Percentiles rank a stretch among this genome's conserved stretches.
Conservation (phyloP, 2,113 vertebrate species). For the Cyprinodon variegatus region DNA sequence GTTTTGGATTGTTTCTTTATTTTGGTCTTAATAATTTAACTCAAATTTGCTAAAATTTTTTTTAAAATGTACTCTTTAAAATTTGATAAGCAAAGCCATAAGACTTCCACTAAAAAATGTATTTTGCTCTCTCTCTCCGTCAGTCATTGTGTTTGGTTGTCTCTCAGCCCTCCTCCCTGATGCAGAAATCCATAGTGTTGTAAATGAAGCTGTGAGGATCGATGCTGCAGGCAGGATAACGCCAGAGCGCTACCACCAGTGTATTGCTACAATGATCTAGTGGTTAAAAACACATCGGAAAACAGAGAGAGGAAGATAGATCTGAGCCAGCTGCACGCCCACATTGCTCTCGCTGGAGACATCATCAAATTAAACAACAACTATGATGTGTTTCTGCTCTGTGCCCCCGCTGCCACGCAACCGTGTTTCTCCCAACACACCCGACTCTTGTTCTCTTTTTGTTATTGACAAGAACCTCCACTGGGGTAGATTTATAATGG, state of each 20-base stretch:
- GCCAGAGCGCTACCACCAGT: conserved; percentile 66
- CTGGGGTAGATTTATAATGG: conserved; percentile 67
- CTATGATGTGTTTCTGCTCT: conserved; percentile 73
- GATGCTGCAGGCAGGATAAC: conserved; percentile 70
- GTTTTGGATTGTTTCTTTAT: background rate
- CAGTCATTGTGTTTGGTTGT: conserved; percentile 49
- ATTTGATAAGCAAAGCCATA: conserved; percentile 31
- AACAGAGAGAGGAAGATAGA: conserved; percentile 67
- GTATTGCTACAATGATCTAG: conserved; percentile 79
- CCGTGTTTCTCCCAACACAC: conserved; percentile 46
- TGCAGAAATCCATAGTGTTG: conserved; percentile 75
- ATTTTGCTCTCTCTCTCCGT: conserved; percentile 31
- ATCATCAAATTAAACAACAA: conserved; percentile 77
- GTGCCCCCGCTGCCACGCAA: conserved; percentile 52
- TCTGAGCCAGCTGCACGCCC: conserved; percentile 71
- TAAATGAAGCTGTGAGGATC: conserved; percentile 77
- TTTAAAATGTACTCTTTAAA: background rate
- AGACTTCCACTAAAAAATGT: conserved; percentile 34
- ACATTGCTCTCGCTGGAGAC: conserved; percentile 71
- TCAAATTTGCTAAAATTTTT: background rate
- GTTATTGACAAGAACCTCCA: conserved; percentile 69
- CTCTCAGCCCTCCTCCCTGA: conserved; percentile 62
- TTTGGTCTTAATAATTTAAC: background rate
- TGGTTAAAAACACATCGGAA: conserved; percentile 78
- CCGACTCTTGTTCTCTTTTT: conserved; percentile 21